A percentile compares a stretch with the other conserved stretches of the same genome.
Conservation (phyloP, 2,113 vertebrate species). For the Tragelaphus strepsiceros region DNA sequence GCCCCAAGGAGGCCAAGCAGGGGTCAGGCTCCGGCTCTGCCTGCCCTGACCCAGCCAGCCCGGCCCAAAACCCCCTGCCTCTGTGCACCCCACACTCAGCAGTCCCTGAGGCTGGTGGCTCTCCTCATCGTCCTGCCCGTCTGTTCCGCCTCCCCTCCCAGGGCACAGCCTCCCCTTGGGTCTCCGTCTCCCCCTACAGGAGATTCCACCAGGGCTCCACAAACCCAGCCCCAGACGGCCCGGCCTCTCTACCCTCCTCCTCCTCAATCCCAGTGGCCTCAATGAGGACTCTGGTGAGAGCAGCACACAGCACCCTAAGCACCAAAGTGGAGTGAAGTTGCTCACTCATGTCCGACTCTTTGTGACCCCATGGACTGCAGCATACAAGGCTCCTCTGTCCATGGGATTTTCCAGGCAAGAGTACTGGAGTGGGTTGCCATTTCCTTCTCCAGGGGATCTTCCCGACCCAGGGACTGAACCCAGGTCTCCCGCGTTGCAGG, state of each 20-base stretch:
- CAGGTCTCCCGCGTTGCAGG: neutral
- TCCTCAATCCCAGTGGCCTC: neutral
- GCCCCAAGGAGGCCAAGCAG: no score
- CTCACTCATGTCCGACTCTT: neutral
- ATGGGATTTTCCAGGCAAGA: neutral
- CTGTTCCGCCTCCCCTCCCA: neutral
- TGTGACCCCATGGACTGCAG: neutral
- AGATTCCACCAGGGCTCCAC: neutral
- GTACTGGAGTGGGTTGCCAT: neutral
- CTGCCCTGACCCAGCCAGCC: no score
- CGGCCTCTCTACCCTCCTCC: neutral
- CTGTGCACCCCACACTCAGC: neutral
- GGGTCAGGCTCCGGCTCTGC: neutral
- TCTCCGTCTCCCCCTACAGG: neutral
- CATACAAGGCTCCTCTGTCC: no score
- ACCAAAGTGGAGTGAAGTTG: neutral
- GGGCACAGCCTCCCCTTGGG: neutral
- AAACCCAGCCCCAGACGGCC: neutral
- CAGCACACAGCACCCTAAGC: neutral
- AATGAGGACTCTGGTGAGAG: no score
- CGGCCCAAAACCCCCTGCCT: neutral
- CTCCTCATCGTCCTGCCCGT: neutral
- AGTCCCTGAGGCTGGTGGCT: neutral
- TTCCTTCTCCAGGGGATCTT: neutral
- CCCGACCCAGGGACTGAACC: neutral